phyloP scores from a whole-genome alignment of 2,888 invertebrate species.

The Drosophila demipolita region DNA sequence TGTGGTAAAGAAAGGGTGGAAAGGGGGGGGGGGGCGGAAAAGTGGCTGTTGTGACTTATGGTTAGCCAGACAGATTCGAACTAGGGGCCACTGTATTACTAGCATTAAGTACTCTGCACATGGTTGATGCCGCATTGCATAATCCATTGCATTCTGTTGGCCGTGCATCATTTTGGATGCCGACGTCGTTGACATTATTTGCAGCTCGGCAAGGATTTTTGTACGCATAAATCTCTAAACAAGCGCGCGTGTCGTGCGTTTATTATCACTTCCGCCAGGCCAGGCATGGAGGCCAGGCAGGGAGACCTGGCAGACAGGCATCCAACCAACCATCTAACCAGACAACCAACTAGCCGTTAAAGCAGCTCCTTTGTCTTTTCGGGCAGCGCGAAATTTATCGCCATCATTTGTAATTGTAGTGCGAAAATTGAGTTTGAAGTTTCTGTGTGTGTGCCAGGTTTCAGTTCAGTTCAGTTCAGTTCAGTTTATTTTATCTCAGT shows the following conservation, averaged over 20 bases:
- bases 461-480: conserved; percentile 4
- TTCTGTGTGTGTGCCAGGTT: conserved; percentile 36
- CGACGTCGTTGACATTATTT: conserved; percentile 70
- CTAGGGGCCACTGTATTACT: conserved; percentile 52
- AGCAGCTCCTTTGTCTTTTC: conserved; percentile 69
- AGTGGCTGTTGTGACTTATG: conserved; percentile 67
- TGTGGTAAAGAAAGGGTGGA: neutral
- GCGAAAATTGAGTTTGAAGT: conserved; percentile 80
- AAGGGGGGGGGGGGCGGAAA: neutral
- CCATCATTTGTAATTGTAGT: conserved; percentile 82
- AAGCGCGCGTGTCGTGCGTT: conserved; percentile 79
- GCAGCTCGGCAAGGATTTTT: conserved; percentile 64
- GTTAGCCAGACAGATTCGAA: conserved; percentile 52
- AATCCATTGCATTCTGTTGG: conserved; percentile 58
- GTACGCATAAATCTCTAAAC: conserved; percentile 78
- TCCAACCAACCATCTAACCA: conserved; percentile 33
- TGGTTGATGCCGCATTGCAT: conserved; percentile 71
- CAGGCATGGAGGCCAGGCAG: conserved; percentile 2
- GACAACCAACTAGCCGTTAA: conserved; percentile 33
- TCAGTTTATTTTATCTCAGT: conserved; percentile 9
- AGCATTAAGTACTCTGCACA: conserved; percentile 23
- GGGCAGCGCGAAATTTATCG: conserved; percentile 75
- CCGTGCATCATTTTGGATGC: conserved; percentile 75
- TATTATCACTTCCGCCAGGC: conserved; percentile 75
- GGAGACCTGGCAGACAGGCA: neutral